Evolutionary conservation across 2,797 vertebrate genomes (phyloP), one percentile per base, ranked within the genome.

Genomic region (Acanthurus tractus): DNA sequence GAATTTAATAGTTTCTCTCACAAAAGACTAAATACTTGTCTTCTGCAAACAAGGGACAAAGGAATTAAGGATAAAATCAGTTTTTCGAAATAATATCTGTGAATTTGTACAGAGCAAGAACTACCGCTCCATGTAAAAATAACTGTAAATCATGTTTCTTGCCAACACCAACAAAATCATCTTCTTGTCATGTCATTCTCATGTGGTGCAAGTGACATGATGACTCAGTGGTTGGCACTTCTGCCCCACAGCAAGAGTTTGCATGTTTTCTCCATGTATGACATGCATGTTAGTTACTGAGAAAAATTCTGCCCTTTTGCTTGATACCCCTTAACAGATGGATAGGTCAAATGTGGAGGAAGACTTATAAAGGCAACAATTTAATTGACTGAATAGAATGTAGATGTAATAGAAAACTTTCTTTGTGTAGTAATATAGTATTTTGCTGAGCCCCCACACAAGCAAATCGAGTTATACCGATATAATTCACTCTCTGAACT

Each of bases 251-350:
- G 44, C 50, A 50, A 74, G 7, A 54, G 9, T 18, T 63, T 52
- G 49, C 50, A 69, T 74, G 63, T 44, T 55, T 46, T 63, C 25
- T 46, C 34, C 25, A 34, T 54, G 20, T 20, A 48, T 70, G 13
- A 14, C 48, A 61, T 49, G 54, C 20, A 54, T 22, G 11, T 54
- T 34, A 22, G 23, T 8, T 13, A 56, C 8, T 42, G 15, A 23
- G 1, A 59, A 36, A 59, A 23, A 18, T 49, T 8, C 57, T 44
- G 10, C 46, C 11, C 25, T 63, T 40, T 23, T 46, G 6, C n/a
- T 49, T 17, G 18, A 17, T 70, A 9, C 6, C 25, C 29, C 34
- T 58, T 38, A 58, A 58, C 10, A 25, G 25, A 34, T 70, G 2
- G 7, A 59, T 61, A 18, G 25, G 2, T 42, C 23, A 54, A 45